A percentile compares a stretch with the other conserved stretches of the same genome.
Evolutionary conservation across 2,888 invertebrate genomes (phyloP).

Genomic region (Heliconius ethilla): DNA sequence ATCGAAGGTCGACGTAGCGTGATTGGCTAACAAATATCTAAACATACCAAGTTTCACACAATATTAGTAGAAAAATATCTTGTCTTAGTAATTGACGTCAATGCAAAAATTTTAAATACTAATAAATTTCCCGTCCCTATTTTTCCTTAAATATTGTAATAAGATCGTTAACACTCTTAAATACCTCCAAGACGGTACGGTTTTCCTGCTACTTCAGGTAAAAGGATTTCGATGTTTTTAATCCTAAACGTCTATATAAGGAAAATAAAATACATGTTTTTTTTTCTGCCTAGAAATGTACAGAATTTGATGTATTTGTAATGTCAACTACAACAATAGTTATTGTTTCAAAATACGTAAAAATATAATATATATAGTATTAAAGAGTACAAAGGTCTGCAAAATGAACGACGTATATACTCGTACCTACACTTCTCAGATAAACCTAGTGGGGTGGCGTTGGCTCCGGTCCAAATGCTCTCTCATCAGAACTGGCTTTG

Average conservation of each 20-base stretch:
- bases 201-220: background rate
- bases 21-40: background rate
- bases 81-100: background rate
- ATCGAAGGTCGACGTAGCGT: background rate
- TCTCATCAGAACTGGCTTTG: slow-evolving; percentile 24
- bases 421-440: slow-evolving; percentile 26
- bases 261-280: background rate
- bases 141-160: background rate
- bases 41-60: background rate
- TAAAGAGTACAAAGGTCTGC: slow-evolving; percentile 19
- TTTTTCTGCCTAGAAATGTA: background rate
- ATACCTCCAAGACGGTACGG: background rate
- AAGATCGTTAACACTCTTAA: background rate
- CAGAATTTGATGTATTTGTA: background rate
- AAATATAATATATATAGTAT: slow-evolving; percentile 5
- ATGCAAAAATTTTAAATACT: background rate
- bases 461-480: slow-evolving; percentile 32
- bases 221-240: background rate
- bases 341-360: background rate
- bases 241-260: background rate
- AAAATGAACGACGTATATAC: slow-evolving; percentile 23
- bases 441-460: slow-evolving; percentile 31
- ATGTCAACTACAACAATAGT: background rate
- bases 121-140: no score
- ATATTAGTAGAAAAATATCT: background rate